Evolutionary conservation across 2,797 vertebrate species (phyloP).

Genomic region (Kryptopterus vitreolus): DNA sequence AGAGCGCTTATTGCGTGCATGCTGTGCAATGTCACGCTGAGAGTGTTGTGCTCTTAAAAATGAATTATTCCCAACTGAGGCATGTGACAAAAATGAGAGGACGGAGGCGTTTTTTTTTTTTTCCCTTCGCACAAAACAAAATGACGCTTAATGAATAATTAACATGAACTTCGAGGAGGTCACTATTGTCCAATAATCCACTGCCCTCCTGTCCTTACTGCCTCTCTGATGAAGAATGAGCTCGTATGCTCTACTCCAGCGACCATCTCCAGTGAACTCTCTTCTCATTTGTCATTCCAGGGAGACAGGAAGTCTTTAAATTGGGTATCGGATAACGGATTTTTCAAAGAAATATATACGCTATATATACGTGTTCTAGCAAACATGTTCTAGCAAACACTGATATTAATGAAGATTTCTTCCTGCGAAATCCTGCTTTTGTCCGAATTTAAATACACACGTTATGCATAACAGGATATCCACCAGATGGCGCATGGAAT

Average conservation of each 20-base stretch:
- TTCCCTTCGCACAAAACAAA: slow-evolving; percentile 74
- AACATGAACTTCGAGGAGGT: slow-evolving; percentile 66
- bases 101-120: slow-evolving; percentile 73
- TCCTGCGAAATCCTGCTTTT: too few relatives aligned
- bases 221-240: slow-evolving; percentile 26
- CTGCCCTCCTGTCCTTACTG: slow-evolving; percentile 51
- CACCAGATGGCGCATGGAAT: too few relatives aligned
- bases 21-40: slow-evolving; percentile 62
- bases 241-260: not conserved
- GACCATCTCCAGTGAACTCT: not conserved
- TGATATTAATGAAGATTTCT: too few relatives aligned
- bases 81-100: slow-evolving; percentile 51
- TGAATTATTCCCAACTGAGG: slow-evolving; percentile 70
- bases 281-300: slow-evolving; percentile 66
- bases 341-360: not conserved
- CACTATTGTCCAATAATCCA: slow-evolving; percentile 60
- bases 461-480: too few relatives aligned
- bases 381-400: too few relatives aligned
- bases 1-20: slow-evolving; percentile 42
- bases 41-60: slow-evolving; percentile 60
- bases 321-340: slow-evolving; percentile 21
- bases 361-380: too few relatives aligned
- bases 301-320: slow-evolving; percentile 60
- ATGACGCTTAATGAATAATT: slow-evolving; percentile 78
- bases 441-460: too few relatives aligned